Base-by-base conservation (phyloP, 2,888 invertebrate genomes). In the Yponomeuta cagnagella region DNA sequence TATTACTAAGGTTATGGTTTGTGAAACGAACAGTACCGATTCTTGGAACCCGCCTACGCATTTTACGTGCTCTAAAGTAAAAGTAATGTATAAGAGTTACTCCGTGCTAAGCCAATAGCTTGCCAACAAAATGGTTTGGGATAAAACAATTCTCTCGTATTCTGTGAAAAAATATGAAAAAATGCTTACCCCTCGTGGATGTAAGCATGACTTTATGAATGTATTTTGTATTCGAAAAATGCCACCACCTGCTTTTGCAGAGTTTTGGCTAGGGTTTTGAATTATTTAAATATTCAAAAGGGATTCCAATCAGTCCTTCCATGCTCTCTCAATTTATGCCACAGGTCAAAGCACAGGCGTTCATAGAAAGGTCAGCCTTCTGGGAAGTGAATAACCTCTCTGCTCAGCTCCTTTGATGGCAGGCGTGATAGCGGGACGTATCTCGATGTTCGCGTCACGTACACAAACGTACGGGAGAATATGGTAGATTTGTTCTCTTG, bases 401-500 rank as follows among this genome's bases (percentile, higher is more conserved):
- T 58, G 30, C 71, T 48, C 65, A 65, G 70, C 68, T 73, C 73
- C 71, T 69, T 58, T 71, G 79, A 80, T 80, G 74, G 58, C 71
- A 63, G 64, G 68, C 71, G 68, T 71, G 81, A 80, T 79, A 76
- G 68, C 72, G 68, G 74, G 12, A 58, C 4, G 52, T 58, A 79
- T 81, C 83, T 81, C 77, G 75, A 77, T 81, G 78, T 74, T 76
- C 69, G 10, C 70, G 77, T 79, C 83, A 82, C 83, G 83, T 82
- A 77, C 73, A 63, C 37, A 58, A 48, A 72, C 37, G 67, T 68
- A 33, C 68, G 68, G 10, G 43, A 15, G 67, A 37, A n/a, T 67
- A 67, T 67, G 64, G 64, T 8, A 30, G 64, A 64, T 64, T 64
- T 58, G 52, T 58, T 58, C 15, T 58, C 12, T 3, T 15, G 52